Conservation (phyloP, 2,113 vertebrate genomes). For the Myiozetetes cayanensis region DNA sequence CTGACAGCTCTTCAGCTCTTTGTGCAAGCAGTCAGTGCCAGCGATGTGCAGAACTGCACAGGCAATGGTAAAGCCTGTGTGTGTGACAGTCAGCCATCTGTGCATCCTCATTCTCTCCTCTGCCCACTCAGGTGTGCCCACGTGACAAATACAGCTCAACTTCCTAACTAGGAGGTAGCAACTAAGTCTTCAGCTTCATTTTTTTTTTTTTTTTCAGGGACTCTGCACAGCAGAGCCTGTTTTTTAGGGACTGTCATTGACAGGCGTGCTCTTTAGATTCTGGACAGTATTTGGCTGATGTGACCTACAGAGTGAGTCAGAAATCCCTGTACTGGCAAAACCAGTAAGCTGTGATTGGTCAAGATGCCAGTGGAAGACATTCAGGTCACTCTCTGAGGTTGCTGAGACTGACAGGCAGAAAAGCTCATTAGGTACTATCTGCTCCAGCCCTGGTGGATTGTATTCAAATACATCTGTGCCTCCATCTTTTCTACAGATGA, state of each 20-base stretch:
- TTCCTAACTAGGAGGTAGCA: neutral
- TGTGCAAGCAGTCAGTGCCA: neutral
- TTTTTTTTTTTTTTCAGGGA: neutral
- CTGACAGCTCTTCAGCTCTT: neutral
- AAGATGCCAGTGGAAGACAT: neutral
- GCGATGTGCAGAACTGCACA: neutral
- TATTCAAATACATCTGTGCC: neutral
- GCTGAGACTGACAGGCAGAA: neutral
- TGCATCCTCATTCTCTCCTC: neutral
- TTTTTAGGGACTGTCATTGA: neutral
- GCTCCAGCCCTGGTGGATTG: neutral
- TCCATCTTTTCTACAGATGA: neutral
- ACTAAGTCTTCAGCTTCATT: neutral
- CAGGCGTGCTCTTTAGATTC: neutral
- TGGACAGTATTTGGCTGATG: neutral
- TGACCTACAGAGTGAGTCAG: neutral
- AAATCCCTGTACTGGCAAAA: neutral
- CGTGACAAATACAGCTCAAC: neutral
- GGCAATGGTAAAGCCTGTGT: neutral
- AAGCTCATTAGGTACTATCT: neutral
- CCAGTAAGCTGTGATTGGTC: neutral
- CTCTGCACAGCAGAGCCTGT: neutral
- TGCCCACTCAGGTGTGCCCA: neutral
- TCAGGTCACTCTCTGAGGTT: neutral
- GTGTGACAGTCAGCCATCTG: neutral